Conservation (phyloP, 2,797 vertebrate species). For the Gorsachius magnificus region DNA sequence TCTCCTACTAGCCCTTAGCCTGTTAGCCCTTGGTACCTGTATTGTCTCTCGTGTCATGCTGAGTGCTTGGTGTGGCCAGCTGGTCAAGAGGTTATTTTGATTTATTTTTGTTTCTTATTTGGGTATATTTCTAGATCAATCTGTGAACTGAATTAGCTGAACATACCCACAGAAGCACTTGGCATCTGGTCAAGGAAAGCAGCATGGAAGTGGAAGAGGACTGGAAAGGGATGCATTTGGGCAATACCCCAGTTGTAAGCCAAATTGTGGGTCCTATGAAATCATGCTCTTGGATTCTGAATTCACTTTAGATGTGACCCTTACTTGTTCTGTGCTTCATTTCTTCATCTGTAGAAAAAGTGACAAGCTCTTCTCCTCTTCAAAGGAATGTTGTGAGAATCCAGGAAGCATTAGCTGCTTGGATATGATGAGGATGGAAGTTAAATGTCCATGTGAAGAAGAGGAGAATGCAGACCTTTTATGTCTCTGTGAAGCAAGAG, state of each 20-base stretch:
- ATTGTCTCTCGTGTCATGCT: background rate
- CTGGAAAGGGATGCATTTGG: background rate
- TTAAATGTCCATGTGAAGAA: background rate
- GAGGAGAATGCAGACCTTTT: accelerated
- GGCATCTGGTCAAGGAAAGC: background rate
- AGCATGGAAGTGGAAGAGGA: background rate
- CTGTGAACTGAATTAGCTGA: background rate
- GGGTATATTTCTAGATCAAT: background rate
- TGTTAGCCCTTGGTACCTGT: background rate
- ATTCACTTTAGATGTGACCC: background rate
- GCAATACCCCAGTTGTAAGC: background rate
- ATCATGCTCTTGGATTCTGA: background rate
- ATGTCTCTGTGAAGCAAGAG: background rate
- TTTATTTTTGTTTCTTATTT: background rate
- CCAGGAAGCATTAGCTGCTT: background rate
- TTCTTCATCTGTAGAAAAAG: background rate
- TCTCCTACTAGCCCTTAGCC: background rate
- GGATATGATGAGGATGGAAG: background rate
- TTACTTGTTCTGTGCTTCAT: background rate
- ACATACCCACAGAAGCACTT: background rate
- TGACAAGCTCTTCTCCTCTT: background rate
- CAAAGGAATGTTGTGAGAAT: background rate
- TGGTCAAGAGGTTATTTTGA: background rate
- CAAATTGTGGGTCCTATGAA: background rate
- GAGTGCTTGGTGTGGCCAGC: background rate